Percentiles rank a stretch among this genome's conserved stretches.
Conservation (phyloP, 2,797 vertebrate genomes). For the Furcifer pardalis region DNA sequence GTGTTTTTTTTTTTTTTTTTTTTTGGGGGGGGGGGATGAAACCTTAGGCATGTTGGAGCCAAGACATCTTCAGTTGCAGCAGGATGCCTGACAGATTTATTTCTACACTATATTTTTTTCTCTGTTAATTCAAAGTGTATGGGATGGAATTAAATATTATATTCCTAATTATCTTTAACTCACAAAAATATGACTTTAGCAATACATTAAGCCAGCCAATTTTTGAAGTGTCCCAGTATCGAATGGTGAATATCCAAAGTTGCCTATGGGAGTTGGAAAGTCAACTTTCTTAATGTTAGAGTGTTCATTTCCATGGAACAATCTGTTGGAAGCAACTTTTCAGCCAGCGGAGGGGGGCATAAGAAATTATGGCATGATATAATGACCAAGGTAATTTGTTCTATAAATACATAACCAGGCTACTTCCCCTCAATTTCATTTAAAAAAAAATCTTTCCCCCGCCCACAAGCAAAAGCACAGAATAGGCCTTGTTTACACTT, state of each 20-base stretch:
- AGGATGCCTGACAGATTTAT: no score
- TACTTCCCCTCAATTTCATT: constrained; percentile 42
- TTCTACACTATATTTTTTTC: no score
- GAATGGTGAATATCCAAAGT: no score
- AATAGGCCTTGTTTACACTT: constrained; percentile 22
- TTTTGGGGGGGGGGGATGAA: no score
- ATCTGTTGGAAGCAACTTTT: no score
- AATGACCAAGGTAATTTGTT: constrained; percentile 40
- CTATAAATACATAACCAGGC: constrained; percentile 17
- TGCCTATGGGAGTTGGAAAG: no score
- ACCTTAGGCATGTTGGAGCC: not conserved
- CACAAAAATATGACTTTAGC: not conserved
- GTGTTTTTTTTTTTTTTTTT: no score
- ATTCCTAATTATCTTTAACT: not conserved
- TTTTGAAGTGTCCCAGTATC: constrained; percentile 19
- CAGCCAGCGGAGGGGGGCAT: no score
- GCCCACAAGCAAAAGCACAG: not conserved
- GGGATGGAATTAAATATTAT: not conserved
- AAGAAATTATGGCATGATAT: constrained; percentile 39
- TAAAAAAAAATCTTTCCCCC: constrained; percentile 29
- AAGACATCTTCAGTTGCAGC: no score
- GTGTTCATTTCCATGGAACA: no score
- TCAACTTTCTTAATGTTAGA: no score
- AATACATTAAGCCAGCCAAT: constrained; percentile 36
- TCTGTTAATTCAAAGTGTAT: no score